Percentiles rank a stretch among this genome's conserved stretches.
Evolutionary conservation across 2,113 vertebrate genomes (phyloP).

Genomic region (Entomyzon cyanotis): DNA sequence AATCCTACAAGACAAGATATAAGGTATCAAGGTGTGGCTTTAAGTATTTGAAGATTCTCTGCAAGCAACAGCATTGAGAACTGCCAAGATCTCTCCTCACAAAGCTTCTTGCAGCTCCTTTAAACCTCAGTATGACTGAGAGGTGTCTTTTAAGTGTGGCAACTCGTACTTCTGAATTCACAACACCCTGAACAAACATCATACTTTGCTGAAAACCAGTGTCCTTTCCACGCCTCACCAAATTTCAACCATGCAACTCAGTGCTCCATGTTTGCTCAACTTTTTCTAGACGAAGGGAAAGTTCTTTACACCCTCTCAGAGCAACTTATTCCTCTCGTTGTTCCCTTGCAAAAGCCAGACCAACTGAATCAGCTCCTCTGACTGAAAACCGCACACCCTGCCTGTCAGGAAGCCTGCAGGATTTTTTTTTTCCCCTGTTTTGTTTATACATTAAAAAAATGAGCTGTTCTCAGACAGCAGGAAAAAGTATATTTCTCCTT

Average conservation of each 20-base stretch:
- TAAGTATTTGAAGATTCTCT: neutral
- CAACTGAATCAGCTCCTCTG: neutral
- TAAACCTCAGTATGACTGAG: neutral
- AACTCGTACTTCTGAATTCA: neutral
- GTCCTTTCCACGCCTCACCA: neutral
- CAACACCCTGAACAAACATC: neutral
- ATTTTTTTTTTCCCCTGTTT: neutral
- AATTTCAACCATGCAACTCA: neutral
- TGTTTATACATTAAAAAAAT: neutral
- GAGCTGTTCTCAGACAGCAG: neutral
- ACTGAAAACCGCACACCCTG: neutral
- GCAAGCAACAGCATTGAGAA: neutral
- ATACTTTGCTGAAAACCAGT: neutral
- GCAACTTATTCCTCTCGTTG: neutral
- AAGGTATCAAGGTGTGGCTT: neutral
- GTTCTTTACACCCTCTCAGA: neutral
- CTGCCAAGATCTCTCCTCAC: neutral
- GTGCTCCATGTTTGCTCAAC: neutral
- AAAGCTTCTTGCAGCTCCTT: neutral
- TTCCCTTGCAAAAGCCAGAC: neutral
- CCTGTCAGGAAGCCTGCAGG: neutral
- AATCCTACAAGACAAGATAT: neutral
- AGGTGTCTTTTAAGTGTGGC: neutral
- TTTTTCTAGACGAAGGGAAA: neutral
- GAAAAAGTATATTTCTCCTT: neutral